phyloP scores from a whole-genome alignment of 2,113 vertebrate species.

The Plectropomus leopardus region DNA sequence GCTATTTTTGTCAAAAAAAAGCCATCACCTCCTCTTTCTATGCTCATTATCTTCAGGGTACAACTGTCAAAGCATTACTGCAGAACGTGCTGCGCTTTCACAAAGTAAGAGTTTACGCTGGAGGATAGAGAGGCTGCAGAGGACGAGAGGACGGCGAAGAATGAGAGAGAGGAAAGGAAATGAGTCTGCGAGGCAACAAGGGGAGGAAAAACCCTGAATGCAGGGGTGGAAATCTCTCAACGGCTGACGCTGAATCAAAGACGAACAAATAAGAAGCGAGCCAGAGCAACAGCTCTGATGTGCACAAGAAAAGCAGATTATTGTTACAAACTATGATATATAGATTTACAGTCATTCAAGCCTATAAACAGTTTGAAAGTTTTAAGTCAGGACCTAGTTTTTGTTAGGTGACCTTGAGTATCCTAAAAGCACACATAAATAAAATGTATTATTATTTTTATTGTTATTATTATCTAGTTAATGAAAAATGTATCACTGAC shows the following conservation, averaged over 20 bases:
- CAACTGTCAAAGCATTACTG: slow-evolving; percentile 31
- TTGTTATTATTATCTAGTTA: too few species aligned
- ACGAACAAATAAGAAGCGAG: not conserved
- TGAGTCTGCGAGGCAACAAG: not conserved
- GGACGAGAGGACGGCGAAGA: not conserved
- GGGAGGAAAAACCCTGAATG: not conserved
- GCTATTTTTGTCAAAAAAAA: slow-evolving; percentile 40
- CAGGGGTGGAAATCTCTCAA: too few species aligned
- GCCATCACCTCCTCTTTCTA: slow-evolving; percentile 8
- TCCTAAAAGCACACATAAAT: too few species aligned
- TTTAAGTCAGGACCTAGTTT: not conserved
- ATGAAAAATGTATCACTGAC: too few species aligned
- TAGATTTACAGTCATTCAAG: too few species aligned
- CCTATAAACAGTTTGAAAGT: too few species aligned
- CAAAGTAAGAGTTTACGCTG: slow-evolving; percentile 26
- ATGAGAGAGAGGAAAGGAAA: not conserved
- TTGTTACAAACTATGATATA: too few species aligned
- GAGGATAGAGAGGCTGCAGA: slow-evolving; percentile 20
- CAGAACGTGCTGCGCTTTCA: slow-evolving; percentile 29
- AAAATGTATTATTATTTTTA: too few species aligned
- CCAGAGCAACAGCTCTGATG: not conserved
- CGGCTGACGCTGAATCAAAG: not conserved
- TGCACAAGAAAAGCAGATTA: not conserved
- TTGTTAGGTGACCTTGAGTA: too few species aligned
- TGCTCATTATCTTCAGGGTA: slow-evolving; percentile 50